phyloP scores from a whole-genome alignment of 2,113 vertebrate genomes.

The Ophthalmolycus amberensis region DNA sequence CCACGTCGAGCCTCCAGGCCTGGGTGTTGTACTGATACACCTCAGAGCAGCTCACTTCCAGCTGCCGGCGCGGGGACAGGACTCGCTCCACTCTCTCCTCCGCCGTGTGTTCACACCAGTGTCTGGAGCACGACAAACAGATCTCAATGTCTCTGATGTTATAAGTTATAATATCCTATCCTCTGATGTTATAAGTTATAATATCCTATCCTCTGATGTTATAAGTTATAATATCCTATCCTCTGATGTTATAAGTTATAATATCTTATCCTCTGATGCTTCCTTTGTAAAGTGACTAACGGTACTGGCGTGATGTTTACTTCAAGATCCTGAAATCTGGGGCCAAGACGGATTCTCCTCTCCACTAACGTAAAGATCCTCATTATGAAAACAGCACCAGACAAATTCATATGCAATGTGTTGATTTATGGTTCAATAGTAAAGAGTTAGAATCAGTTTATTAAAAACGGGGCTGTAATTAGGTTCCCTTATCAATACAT shows the following conservation, averaged over 20 bases:
- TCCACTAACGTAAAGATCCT: neutral
- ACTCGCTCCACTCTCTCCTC: slow-evolving; percentile 80
- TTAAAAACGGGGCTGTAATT: neutral
- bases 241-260: too few species aligned
- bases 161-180: too few species aligned
- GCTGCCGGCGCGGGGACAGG: slow-evolving; percentile 83
- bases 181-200: too few species aligned
- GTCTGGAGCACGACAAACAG: slow-evolving; percentile 69
- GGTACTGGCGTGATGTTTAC: neutral
- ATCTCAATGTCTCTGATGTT: neutral
- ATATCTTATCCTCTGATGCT: neutral
- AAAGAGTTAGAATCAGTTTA: neutral
- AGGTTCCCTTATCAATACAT: neutral
- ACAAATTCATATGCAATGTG: neutral
- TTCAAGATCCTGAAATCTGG: neutral
- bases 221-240: too few species aligned
- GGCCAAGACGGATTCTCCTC: neutral
- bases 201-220: too few species aligned
- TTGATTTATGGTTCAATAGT: neutral
- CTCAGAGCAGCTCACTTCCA: slow-evolving; percentile 83
- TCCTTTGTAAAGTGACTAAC: neutral
- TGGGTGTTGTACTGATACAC: slow-evolving; percentile 86
- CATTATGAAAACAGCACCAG: neutral
- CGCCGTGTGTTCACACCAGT: slow-evolving; percentile 85
- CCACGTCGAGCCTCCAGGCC: slow-evolving; percentile 87